Evolutionary conservation across 2,888 invertebrate genomes (phyloP), one percentile per base, ranked within the genome.

Genomic region (Anaspis maculata): DNA sequence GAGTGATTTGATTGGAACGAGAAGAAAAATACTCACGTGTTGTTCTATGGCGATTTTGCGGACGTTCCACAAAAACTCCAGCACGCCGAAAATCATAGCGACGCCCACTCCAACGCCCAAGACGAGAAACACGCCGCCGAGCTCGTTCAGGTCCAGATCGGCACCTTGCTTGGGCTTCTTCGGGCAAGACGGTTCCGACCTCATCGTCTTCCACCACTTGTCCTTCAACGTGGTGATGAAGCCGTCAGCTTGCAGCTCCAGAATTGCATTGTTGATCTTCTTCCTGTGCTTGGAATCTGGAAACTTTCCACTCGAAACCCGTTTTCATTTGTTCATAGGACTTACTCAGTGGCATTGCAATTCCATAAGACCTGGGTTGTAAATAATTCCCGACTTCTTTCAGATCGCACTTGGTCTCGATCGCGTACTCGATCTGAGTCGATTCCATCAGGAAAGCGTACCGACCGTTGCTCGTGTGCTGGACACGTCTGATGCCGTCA

Each of bases 391-490:
- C 87, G 3, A 86, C 77, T 69, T 83, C 82, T 57, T 76, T 81
- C 40, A 92, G 71, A 28, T 86, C 79, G 55, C 92, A 94, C 50
- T 87, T 73, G 37, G 85, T 73, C 62, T 89, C 83, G 34, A 85
- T 73, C 49, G 81, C 81, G 62, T 92, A 97, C 62, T 97, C 95
- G 44, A 96, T 80, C 1, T 85, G 83, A 0, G 91, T 84, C 1
- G 90, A 92, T 68, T 96, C 96, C 89, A 95, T 92, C 27, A 97
- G 72, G 61, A 84, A 96, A 1, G 95, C 96, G 61, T 90, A 97
- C 5, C 25, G 11, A 3, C 35, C 16, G 7, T 35, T 30, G 25
- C 71, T 71, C 34, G 81, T 74, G 34, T 82, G 74, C 30, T 74
- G 52, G 0, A 94, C 94, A 41, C 88, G 71, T 3, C 87, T 82